phyloP scores from a whole-genome alignment of 2,888 invertebrate species.

The Volucella inflata region DNA sequence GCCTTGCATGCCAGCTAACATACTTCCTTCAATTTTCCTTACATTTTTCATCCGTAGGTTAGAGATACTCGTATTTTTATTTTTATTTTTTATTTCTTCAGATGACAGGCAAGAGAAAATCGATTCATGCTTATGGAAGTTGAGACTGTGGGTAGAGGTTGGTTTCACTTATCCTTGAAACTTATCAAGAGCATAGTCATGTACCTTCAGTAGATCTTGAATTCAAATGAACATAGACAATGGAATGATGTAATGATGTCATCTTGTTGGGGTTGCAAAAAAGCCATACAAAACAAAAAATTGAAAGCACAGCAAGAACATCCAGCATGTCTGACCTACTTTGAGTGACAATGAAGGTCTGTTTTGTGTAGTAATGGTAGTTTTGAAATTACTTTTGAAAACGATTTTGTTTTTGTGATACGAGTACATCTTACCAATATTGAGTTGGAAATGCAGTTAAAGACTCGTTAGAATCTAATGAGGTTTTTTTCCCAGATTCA shows the following conservation, averaged over 20 bases:
- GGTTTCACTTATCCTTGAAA: constrained; percentile 66
- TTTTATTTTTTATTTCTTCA: constrained; percentile 35
- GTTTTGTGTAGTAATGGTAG: constrained; percentile 14
- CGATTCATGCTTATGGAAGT: constrained; percentile 33
- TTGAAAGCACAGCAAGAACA: constrained; percentile 12
- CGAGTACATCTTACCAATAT: neutral
- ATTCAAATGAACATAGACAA: constrained; percentile 62
- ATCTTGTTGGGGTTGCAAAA: neutral
- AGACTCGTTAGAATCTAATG: neutral
- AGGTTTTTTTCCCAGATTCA: no score
- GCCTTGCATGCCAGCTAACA: neutral
- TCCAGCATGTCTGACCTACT: constrained; percentile 53
- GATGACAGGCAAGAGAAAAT: constrained; percentile 50
- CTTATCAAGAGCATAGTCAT: constrained; percentile 65
- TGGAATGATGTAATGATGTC: constrained; percentile 57
- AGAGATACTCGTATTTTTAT: neutral
- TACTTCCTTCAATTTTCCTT: neutral
- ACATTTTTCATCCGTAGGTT: constrained; percentile 36
- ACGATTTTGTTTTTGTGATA: neutral
- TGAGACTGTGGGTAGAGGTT: neutral
- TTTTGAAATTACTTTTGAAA: constrained; percentile 18
- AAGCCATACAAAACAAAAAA: neutral
- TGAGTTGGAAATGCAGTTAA: neutral
- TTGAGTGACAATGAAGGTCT: constrained; percentile 23
- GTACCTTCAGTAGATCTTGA: constrained; percentile 47